A percentile compares a stretch with the other conserved stretches of the same genome.
phyloP scores from a whole-genome alignment of 2,888 invertebrate genomes.

The Syrphus vitripennis region DNA sequence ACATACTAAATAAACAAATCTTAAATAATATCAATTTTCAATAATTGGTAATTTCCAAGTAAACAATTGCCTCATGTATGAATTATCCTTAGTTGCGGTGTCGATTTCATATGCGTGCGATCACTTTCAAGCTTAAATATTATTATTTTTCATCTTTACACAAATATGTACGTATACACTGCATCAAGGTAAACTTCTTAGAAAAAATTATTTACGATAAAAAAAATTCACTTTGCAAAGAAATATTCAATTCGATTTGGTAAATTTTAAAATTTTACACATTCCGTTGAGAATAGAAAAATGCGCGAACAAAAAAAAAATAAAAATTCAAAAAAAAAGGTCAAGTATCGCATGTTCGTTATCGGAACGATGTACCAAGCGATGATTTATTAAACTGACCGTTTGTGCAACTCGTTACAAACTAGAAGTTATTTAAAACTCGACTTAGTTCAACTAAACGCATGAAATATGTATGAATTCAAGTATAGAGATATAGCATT shows the following conservation, averaged over 20 bases:
- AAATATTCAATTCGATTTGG: background rate
- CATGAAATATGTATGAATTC: background rate
- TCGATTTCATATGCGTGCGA: background rate
- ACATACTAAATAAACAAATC: too few species aligned
- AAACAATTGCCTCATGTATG: background rate
- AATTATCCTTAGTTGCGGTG: slow-evolving; percentile 45
- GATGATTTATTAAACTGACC: slow-evolving; percentile 59
- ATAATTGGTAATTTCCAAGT: too few species aligned
- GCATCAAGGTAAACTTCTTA: background rate
- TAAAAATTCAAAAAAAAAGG: background rate
- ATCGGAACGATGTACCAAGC: slow-evolving; percentile 50
- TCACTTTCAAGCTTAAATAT: background rate
- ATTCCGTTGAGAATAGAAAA: background rate
- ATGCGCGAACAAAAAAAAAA: background rate
- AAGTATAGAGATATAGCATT: background rate
- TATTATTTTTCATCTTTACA: background rate
- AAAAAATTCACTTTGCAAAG: background rate
- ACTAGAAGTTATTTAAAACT: slow-evolving; percentile 27
- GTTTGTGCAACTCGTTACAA: slow-evolving; percentile 41
- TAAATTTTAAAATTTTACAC: background rate
- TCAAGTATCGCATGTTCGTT: slow-evolving; percentile 13
- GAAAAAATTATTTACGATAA: background rate
- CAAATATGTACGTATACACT: background rate
- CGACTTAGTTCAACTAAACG: background rate
- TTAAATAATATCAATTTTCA: too few species aligned